These are phyloP conservation scores for Entomobrya proxima DNA, from an alignment of 2,888 invertebrate genomes.

Conservation along the genomic window DNA sequence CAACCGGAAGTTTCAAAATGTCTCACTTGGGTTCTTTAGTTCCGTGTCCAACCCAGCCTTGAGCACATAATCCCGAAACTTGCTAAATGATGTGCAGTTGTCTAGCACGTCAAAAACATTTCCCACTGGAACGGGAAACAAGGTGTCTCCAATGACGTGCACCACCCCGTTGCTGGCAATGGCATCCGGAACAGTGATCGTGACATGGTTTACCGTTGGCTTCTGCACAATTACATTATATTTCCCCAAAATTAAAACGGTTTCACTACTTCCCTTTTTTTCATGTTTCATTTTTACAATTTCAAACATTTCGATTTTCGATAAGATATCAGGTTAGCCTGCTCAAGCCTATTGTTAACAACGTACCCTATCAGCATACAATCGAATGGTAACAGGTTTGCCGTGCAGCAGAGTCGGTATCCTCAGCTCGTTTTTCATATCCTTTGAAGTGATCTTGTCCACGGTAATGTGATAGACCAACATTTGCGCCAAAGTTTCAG, in stretches of 20 bases:
- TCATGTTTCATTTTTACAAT: background rate
- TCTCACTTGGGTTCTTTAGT: conserved; percentile 73
- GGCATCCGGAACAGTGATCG: conserved; percentile 75
- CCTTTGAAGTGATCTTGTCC: conserved; percentile 75
- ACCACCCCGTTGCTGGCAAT: conserved; percentile 76
- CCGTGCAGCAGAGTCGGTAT: conserved; percentile 75
- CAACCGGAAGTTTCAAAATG: background rate
- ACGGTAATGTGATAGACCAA: conserved; percentile 75
- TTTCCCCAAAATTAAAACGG: background rate
- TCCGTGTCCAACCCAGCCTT: conserved; percentile 75
- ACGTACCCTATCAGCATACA: conserved; percentile 75
- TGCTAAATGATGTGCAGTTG: conserved; percentile 74
- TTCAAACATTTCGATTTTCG: too few species aligned
- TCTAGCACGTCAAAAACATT: conserved; percentile 75
- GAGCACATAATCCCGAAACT: conserved; percentile 72
- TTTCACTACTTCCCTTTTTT: background rate
- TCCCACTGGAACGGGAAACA: conserved; percentile 76
- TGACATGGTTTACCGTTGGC: conserved; percentile 74
- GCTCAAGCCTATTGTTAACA: background rate
- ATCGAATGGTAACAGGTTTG: conserved; percentile 73
- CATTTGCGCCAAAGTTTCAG: conserved; percentile 75
- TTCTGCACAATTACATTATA: conserved; percentile 50
- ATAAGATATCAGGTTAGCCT: background rate
- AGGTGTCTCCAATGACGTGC: conserved; percentile 74
- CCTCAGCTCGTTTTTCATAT: conserved; percentile 75